phyloP scores from a whole-genome alignment of 2,888 invertebrate genomes.

The Mythimna vitellina region DNA sequence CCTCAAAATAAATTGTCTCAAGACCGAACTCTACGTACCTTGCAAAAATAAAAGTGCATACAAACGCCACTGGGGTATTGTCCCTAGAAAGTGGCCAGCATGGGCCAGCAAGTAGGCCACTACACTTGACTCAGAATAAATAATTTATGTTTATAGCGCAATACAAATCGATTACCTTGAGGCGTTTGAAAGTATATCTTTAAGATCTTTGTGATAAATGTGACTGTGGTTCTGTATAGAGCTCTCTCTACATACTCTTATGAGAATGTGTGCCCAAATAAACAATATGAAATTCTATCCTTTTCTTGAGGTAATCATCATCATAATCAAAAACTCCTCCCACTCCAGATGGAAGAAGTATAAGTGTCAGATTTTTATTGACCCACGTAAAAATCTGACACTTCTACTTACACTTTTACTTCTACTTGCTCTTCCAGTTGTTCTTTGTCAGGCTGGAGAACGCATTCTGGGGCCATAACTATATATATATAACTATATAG shows the following conservation, averaged over 20 bases:
- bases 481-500: too few relatives aligned
- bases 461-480: too few relatives aligned
- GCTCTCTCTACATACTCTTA: too few relatives aligned
- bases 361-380: too few relatives aligned
- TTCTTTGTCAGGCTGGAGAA: too few relatives aligned
- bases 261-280: neutral
- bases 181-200: constrained; percentile 30
- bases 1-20: neutral
- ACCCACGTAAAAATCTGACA: too few relatives aligned
- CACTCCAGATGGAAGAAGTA: too few relatives aligned
- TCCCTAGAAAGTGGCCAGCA: constrained; percentile 73
- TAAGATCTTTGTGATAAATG: constrained; percentile 29
- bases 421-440: too few relatives aligned
- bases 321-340: too few relatives aligned
- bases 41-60: constrained; percentile 1
- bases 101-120: constrained; percentile 63
- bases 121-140: constrained; percentile 62
- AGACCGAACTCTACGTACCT: neutral
- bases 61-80: neutral
- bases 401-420: too few relatives aligned
- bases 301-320: too few relatives aligned
- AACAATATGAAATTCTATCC: too few relatives aligned
- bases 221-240: neutral
- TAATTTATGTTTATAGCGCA: constrained; percentile 59
- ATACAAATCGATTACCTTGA: constrained; percentile 25